phyloP scores from a whole-genome alignment of 2,113 vertebrate species.

The Tympanuchus pallidicinctus region DNA sequence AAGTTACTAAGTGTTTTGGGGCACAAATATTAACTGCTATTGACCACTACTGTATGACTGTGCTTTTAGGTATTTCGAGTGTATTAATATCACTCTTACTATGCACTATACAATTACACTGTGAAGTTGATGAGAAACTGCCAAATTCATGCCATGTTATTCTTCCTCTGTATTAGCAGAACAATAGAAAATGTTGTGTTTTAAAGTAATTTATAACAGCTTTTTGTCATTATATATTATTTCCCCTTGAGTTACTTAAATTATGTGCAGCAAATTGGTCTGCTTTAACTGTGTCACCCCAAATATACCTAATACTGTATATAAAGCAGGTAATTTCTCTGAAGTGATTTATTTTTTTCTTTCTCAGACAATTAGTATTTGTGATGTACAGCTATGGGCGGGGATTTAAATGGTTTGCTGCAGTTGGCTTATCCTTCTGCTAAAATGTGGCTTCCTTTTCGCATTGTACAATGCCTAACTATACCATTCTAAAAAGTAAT shows the following conservation, averaged over 20 bases:
- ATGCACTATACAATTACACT: neutral
- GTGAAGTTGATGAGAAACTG: neutral
- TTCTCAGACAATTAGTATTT: neutral
- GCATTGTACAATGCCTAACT: neutral
- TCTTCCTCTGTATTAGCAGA: neutral
- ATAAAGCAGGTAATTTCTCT: neutral
- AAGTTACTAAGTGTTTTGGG: neutral
- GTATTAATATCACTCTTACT: neutral
- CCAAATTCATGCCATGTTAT: neutral
- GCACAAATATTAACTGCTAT: neutral
- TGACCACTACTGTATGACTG: neutral
- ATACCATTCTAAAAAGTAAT: neutral
- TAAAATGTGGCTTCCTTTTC: neutral
- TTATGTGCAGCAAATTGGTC: neutral
- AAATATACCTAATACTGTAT: neutral
- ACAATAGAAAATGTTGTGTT: neutral
- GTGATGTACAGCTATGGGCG: neutral
- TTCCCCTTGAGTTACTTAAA: neutral
- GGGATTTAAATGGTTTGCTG: neutral
- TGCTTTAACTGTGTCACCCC: neutral
- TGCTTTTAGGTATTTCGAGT: neutral
- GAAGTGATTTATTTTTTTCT: neutral
- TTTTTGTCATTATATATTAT: constrained; percentile 36
- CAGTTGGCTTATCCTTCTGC: neutral
- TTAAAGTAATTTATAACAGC: constrained; percentile 34